Conservation (phyloP, 2,888 invertebrate species). For the Callinectes sapidus region DNA sequence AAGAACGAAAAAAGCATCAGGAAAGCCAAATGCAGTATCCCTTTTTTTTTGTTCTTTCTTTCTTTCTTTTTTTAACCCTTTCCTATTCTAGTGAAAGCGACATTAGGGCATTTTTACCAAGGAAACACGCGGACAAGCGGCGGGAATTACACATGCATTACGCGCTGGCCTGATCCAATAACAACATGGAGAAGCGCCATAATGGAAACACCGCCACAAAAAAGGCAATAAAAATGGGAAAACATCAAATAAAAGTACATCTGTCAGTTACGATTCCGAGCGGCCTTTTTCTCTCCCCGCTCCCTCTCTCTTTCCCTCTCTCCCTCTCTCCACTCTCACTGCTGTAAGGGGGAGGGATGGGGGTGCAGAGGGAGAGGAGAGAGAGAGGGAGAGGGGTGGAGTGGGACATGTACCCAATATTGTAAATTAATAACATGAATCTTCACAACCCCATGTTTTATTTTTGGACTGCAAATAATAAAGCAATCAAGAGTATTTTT, state of each 20-base stretch:
- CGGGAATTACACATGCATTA: slow-evolving; percentile 23
- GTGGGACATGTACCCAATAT: slow-evolving; percentile 17
- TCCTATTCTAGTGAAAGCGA: not conserved
- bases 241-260: slow-evolving; percentile 29
- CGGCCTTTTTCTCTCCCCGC: not conserved
- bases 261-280: slow-evolving; percentile 1
- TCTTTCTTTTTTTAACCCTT: not conserved
- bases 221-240: not conserved
- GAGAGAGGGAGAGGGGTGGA: not conserved
- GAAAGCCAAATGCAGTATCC: not conserved
- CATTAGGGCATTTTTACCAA: not conserved
- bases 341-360: not conserved
- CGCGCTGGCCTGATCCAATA: not conserved
- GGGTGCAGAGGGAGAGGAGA: not conserved
- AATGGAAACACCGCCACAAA: slow-evolving; percentile 17
- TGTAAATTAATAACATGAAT: slow-evolving; percentile 25
- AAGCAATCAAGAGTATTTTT: not conserved
- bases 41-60: too few species aligned
- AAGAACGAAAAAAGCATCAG: not conserved
- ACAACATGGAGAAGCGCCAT: not conserved
- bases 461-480: not conserved
- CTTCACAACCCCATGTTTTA: slow-evolving; percentile 3
- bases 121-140: not conserved
- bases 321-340: not conserved
- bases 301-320: not conserved